phyloP scores from a whole-genome alignment of 2,797 vertebrate genomes.

The Anguilla obscura region DNA sequence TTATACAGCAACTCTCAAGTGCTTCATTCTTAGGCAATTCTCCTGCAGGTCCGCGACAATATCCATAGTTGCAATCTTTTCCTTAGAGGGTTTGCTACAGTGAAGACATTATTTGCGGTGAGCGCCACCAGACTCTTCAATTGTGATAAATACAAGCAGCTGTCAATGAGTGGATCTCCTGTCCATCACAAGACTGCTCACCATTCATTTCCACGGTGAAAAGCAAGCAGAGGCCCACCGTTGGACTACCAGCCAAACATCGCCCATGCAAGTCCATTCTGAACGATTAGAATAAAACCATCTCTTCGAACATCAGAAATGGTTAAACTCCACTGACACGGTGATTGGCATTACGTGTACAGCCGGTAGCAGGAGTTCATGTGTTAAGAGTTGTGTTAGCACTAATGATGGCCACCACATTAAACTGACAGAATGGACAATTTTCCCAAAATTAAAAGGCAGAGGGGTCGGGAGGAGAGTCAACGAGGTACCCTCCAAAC shows the following conservation, averaged over 20 bases:
- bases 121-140: constrained; percentile 52
- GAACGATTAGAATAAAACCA: constrained; percentile 65
- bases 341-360: constrained; percentile 12
- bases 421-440: constrained; percentile 36
- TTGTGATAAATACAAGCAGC: constrained; percentile 62
- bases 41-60: neutral
- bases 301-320: constrained; percentile 30
- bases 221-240: constrained; percentile 60
- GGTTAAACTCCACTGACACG: constrained; percentile 31
- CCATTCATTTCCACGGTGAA: constrained; percentile 62
- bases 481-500: constrained; percentile 39
- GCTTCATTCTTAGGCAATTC: neutral
- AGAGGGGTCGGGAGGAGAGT: constrained; percentile 58
- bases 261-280: constrained; percentile 52
- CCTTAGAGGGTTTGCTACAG: constrained; percentile 42
- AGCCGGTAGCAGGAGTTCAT: constrained; percentile 48
- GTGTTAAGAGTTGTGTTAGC: constrained; percentile 46
- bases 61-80: constrained; percentile 48
- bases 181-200: constrained; percentile 55
- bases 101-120: constrained; percentile 45
- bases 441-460: constrained; percentile 45
- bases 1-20: neutral
- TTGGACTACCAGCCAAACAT: constrained; percentile 60
- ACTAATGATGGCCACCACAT: constrained; percentile 46
- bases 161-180: constrained; percentile 53